phyloP scores from a whole-genome alignment of 2,113 vertebrate species.

The Charina bottae region DNA sequence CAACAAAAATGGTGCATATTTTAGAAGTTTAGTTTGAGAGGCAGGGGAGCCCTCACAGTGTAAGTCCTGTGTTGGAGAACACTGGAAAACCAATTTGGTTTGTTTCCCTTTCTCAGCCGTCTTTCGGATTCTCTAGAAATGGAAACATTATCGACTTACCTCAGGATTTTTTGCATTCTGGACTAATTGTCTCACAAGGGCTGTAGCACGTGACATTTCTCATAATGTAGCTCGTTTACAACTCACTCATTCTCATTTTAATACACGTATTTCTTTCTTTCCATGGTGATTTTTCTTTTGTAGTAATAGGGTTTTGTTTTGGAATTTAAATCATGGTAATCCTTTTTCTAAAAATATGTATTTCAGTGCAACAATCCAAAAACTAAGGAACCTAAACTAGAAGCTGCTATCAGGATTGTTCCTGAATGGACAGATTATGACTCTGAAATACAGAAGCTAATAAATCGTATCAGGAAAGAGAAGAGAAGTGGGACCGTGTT shows the following conservation, averaged over 20 bases:
- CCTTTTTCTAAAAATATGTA: constrained; percentile 26
- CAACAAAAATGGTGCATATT: neutral
- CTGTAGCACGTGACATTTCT: neutral
- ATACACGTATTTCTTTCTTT: neutral
- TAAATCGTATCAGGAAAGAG: constrained; percentile 73
- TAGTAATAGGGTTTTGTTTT: neutral
- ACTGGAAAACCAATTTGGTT: neutral
- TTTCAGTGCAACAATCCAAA: constrained; percentile 96
- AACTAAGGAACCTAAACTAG: constrained; percentile 96
- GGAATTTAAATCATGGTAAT: neutral
- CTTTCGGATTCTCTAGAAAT: neutral
- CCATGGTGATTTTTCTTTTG: neutral
- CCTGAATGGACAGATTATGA: constrained; percentile 94
- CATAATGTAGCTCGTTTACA: neutral
- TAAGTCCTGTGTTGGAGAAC: neutral
- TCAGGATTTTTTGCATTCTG: neutral
- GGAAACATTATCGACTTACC: neutral
- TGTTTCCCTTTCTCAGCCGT: neutral
- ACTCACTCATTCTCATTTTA: neutral
- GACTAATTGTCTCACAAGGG: no score
- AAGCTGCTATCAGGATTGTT: constrained; percentile 90
- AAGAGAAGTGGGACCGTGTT: constrained; percentile 49
- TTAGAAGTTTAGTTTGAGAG: neutral
- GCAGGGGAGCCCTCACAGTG: neutral
- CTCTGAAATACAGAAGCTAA: constrained; percentile 82